Base-by-base conservation (phyloP, 1,140 invertebrate species). In the Papilio dardanus region DNA sequence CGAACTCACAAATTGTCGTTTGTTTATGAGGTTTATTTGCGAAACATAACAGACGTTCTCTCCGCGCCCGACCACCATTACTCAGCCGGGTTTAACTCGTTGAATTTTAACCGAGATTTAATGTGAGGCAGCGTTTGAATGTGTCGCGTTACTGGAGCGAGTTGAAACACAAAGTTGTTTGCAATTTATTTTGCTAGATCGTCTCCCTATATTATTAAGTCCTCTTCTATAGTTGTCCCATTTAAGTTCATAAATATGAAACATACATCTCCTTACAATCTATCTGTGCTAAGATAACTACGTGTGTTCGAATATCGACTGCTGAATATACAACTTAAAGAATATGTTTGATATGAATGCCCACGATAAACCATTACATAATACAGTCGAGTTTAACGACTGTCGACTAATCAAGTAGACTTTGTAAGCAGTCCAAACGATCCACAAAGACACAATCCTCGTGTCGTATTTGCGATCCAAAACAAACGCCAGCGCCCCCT, bases 41-140 rank as follows among this genome's bases (percentile, higher is more conserved):
- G 79, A 74, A 85, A 85, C 84, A 83, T 83, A 85, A 83, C 83
- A 83, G 83, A 84, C 79, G 87, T 86, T 58, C 82, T 79, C 81
- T 62, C 75, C 65, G 77, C 75, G 79, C 77, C 77, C 71, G 82
- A 76, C 81, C 66, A 79, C 83, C 87, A 86, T 90, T 86, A 88
- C 80, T 88, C 87, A 88, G 81, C 62, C 30, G 71, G 85, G 87
- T 77, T 90, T 90, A 88, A 84, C 84, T 87, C 83, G 80, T 79
- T 88, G 86, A 88, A 88, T 90, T 90, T 88, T 90, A 90, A 86
- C 86, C 80, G 83, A 84, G 86, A 86, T 87, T 87, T 87, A 82
- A 81, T 82, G 69, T 79, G 33, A 42, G 73, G 75, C 74, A 73
- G 35, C 76, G 77, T 81, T 88, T 81, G 67, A 54, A 75, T 12